Evolutionary conservation across 2,888 invertebrate species (phyloP).

Genomic region (Synergus laeviventris): DNA sequence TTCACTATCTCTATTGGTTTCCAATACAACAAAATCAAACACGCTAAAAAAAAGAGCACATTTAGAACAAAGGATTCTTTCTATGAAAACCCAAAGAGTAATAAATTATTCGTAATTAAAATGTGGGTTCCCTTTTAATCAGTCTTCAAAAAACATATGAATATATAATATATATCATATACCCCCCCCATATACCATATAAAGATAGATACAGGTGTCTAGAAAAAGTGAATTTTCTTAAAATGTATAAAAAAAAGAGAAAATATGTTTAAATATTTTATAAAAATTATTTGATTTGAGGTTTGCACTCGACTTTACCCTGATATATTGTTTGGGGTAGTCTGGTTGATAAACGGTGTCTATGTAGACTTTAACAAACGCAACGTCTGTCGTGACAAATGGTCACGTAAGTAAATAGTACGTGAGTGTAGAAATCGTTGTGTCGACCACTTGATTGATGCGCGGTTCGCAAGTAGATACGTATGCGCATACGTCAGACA

Average conservation of each 20-base stretch:
- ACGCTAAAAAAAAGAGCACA: not conserved
- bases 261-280: not conserved
- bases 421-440: slow-evolving; percentile 8
- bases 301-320: not conserved
- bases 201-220: too few species aligned
- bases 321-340: not conserved
- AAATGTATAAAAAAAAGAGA: too few species aligned
- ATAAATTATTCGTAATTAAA: not conserved
- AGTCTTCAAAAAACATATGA: too few species aligned
- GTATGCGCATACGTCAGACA: slow-evolving; percentile 53
- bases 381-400: slow-evolving; percentile 51
- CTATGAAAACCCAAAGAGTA: not conserved
- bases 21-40: slow-evolving; percentile 1
- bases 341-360: not conserved
- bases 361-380: not conserved
- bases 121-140: not conserved
- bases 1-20: slow-evolving; percentile 27
- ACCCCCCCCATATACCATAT: too few species aligned
- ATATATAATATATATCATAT: too few species aligned
- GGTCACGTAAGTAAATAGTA: slow-evolving; percentile 42
- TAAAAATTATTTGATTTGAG: not conserved
- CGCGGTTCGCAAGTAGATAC: slow-evolving; percentile 52
- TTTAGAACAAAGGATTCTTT: not conserved
- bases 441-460: slow-evolving; percentile 27
- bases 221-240: too few species aligned